Percentiles rank a stretch among this genome's conserved stretches.
Conservation (phyloP, 2,797 vertebrate genomes). For the Typhlichthys subterraneus region DNA sequence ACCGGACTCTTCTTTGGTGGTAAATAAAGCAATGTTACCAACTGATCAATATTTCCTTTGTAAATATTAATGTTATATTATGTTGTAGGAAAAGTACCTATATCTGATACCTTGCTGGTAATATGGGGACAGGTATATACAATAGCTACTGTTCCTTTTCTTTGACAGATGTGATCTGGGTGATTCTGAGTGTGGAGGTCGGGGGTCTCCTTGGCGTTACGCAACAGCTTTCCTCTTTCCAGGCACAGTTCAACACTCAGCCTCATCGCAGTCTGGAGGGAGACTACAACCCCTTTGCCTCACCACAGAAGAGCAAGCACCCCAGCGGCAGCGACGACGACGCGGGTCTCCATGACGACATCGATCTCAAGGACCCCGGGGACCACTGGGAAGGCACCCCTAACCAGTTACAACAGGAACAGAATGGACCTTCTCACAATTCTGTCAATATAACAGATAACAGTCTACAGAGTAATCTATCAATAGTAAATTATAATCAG, state of each 20-base stretch:
- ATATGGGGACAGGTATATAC: neutral
- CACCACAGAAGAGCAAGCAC: conserved; percentile 97
- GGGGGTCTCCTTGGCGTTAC: conserved; percentile 98
- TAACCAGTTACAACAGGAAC: conserved; percentile 94
- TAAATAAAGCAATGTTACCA: conserved; percentile 74
- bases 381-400: conserved; percentile 90
- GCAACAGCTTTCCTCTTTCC: conserved; percentile 97
- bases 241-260: conserved; percentile 98
- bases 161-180: conserved; percentile 94
- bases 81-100: no score
- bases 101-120: neutral
- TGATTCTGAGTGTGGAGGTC: conserved; percentile 97
- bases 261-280: conserved; percentile 94
- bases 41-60: neutral
- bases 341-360: conserved; percentile 65
- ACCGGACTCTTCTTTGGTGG: conserved; percentile 97
- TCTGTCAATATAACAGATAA: conserved; percentile 98
- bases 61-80: neutral
- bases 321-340: conserved; percentile 87
- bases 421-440: conserved; percentile 99
- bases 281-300: conserved; percentile 99
- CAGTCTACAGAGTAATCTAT: conserved; percentile 98
- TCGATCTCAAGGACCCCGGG: conserved; percentile 83
- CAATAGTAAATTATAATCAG: conserved; percentile 99
- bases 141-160: neutral